Conservation (phyloP, 1,140 invertebrate genomes). For the Drosophila gunungcola region DNA sequence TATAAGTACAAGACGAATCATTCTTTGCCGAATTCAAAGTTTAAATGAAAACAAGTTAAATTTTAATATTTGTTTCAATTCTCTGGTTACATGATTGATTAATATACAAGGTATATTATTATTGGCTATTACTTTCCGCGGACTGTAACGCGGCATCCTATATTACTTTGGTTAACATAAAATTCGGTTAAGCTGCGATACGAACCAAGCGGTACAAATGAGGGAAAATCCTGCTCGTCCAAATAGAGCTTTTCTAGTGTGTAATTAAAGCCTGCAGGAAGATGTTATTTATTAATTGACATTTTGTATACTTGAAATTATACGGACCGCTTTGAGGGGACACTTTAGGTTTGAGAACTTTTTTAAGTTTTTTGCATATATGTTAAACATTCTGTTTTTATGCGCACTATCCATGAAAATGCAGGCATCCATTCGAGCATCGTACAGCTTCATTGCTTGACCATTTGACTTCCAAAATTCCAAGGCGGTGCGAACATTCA, state of each 20-base stretch:
- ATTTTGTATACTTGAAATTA: not conserved
- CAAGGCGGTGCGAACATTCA: constrained; percentile 14
- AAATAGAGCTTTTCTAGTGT: constrained; percentile 25
- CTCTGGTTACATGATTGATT: too few species aligned
- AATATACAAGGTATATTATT: not conserved
- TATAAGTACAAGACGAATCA: too few species aligned
- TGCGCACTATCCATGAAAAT: constrained; percentile 32
- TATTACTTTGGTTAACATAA: constrained; percentile 14
- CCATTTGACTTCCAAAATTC: constrained; percentile 28
- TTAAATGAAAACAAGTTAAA: too few species aligned
- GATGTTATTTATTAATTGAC: not conserved
- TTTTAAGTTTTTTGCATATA: constrained; percentile 23
- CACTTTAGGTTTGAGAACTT: constrained; percentile 18
- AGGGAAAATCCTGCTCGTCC: constrained; percentile 40
- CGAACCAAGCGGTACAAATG: constrained; percentile 28
- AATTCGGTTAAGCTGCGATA: constrained; percentile 21
- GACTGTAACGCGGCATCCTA: not conserved
- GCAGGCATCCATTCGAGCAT: constrained; percentile 26
- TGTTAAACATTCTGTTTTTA: constrained; percentile 39
- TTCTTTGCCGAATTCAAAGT: too few species aligned
- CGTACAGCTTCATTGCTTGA: constrained; percentile 33
- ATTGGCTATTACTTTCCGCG: not conserved
- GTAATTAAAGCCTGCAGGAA: constrained; percentile 19
- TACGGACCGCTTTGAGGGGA: constrained; percentile 51
- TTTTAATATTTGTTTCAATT: too few species aligned